Percentiles rank a stretch among this genome's conserved stretches.
These are phyloP conservation scores for Phoxinus phoxinus DNA, from an alignment of 2,113 vertebrate species.

Conservation along the genomic window DNA sequence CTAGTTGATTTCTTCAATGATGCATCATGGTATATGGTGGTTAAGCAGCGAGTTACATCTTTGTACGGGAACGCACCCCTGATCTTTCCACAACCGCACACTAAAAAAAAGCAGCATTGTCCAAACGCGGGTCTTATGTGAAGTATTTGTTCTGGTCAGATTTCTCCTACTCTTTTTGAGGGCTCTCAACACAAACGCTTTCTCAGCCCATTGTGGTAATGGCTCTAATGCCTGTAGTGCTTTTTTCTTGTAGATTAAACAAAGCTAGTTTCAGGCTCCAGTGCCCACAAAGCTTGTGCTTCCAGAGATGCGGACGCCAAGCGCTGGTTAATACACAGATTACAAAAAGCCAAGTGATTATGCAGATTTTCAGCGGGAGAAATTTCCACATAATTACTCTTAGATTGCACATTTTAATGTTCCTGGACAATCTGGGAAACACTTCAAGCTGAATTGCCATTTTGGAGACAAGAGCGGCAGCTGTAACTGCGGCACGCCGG, in stretches of 20 bases:
- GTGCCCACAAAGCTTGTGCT: conserved; percentile 50
- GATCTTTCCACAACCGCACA: neutral
- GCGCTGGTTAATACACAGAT: conserved; percentile 53
- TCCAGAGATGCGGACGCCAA: conserved; percentile 40
- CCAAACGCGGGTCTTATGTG: neutral
- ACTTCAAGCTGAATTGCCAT: conserved; percentile 57
- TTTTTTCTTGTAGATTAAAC: conserved; percentile 54
- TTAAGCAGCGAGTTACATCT: too few relatives aligned
- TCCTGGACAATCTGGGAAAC: conserved; percentile 59
- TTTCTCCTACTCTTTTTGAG: conserved; percentile 22
- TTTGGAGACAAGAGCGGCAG: conserved; percentile 52
- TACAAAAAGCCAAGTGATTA: conserved; percentile 58
- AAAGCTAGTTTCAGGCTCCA: conserved; percentile 61
- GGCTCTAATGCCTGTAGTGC: conserved; percentile 41
- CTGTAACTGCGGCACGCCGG: conserved; percentile 35
- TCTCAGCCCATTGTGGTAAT: conserved; percentile 54
- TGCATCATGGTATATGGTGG: too few relatives aligned
- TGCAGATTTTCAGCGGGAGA: conserved; percentile 60
- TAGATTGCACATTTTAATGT: conserved; percentile 63
- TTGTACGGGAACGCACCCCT: too few relatives aligned
- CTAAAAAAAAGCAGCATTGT: neutral
- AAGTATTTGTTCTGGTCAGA: conserved; percentile 1
- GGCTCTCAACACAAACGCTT: conserved; percentile 21
- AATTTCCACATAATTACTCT: conserved; percentile 61
- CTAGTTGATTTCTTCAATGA: too few relatives aligned